Conservation (phyloP, 30 jellyfish, hydroid and myxozoan species). For the Catostylus mosaicus region DNA sequence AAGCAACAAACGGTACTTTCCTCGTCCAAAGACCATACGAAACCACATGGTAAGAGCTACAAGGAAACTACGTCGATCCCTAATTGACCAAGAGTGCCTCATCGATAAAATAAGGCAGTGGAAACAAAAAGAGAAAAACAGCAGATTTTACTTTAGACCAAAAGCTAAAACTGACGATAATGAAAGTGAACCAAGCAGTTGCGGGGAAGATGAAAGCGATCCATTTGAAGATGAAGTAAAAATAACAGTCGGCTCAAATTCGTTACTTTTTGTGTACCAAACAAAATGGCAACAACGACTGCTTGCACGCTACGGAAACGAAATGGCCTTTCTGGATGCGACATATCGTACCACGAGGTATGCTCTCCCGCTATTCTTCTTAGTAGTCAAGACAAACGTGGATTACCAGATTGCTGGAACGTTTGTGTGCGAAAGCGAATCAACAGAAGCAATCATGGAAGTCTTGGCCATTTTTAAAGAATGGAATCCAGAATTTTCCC, state of each 20-base stretch:
- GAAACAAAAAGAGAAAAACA: not conserved
- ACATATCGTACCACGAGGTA: conserved; percentile 67
- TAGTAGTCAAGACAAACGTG: conserved; percentile 85
- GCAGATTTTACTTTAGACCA: conserved; percentile 12
- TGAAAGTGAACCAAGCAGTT: not conserved
- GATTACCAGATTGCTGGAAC: conserved; percentile 81
- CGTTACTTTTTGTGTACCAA: conserved; percentile 67
- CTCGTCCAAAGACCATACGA: conserved; percentile 8
- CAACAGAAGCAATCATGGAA: conserved; percentile 56
- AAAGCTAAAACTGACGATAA: not conserved
- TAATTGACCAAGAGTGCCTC: conserved; percentile 37
- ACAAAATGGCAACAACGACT: conserved; percentile 68
- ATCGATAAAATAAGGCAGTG: conserved; percentile 5
- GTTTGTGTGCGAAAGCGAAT: conserved; percentile 62
- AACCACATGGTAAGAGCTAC: conserved; percentile 14
- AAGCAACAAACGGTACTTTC: conserved; percentile 28
- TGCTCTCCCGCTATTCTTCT: conserved; percentile 76
- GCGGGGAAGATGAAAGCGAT: not conserved
- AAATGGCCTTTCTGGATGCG: conserved; percentile 65
- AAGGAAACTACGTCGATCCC: conserved; percentile 2
- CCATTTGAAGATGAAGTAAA: too few species aligned
- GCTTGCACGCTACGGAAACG: conserved; percentile 72
- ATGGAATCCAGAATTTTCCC: conserved; percentile 82
- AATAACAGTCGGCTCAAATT: not conserved
- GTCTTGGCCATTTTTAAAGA: conserved; percentile 47